A percentile compares a stretch with the other conserved stretches of the same genome.
phyloP scores from a whole-genome alignment of 2,797 vertebrate species.

The Sus cebifrons region DNA sequence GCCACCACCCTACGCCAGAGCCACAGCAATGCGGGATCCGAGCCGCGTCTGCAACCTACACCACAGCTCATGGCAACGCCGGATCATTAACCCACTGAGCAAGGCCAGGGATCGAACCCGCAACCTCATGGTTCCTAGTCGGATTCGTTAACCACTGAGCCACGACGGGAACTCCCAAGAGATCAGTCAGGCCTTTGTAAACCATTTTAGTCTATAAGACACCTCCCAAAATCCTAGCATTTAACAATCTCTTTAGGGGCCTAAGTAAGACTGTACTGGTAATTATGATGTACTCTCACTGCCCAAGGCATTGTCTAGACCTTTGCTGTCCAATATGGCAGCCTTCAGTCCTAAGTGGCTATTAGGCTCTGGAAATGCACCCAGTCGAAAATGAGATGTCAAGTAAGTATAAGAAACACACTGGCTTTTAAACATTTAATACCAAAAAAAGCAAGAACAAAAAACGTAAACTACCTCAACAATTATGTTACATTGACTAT shows the following conservation, averaged over 20 bases:
- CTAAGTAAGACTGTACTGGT: conserved; percentile 31
- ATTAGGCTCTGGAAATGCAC: neutral
- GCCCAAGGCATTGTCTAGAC: neutral
- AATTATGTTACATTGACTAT: conserved; percentile 9
- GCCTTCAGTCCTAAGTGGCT: neutral
- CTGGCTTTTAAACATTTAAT: conserved; percentile 20
- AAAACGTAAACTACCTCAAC: conserved; percentile 21
- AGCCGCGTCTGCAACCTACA: too few relatives aligned
- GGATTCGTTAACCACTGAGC: too few relatives aligned
- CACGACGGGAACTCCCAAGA: neutral
- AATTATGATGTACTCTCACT: neutral
- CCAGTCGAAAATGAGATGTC: neutral
- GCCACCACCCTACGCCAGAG: too few relatives aligned
- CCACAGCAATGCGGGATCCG: too few relatives aligned
- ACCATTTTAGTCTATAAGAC: neutral
- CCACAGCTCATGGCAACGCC: too few relatives aligned
- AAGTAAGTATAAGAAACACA: neutral
- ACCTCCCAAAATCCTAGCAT: conserved; percentile 58
- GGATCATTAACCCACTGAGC: too few relatives aligned
- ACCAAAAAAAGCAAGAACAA: neutral
- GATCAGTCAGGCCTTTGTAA: neutral
- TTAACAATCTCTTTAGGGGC: conserved; percentile 3
- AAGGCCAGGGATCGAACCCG: too few relatives aligned
- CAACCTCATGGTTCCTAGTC: too few relatives aligned
- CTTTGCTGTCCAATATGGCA: neutral